A percentile compares a stretch with the other conserved stretches of the same genome.
Evolutionary conservation across 2,113 vertebrate species (phyloP).

Genomic region (Archilochus colubris): DNA sequence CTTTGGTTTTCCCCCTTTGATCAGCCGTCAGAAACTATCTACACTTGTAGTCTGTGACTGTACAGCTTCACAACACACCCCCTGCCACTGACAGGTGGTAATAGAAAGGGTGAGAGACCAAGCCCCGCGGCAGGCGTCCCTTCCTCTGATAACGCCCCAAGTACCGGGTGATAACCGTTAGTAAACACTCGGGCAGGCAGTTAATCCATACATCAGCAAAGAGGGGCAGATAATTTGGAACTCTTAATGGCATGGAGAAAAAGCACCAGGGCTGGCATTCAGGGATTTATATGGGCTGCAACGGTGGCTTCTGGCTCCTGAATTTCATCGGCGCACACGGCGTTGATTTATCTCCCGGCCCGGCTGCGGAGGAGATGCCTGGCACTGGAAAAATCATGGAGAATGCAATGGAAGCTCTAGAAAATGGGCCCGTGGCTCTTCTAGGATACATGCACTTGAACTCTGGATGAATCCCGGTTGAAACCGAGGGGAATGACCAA

Average conservation of each 20-base stretch:
- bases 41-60: slow-evolving; percentile 76
- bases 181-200: slow-evolving; percentile 82
- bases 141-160: slow-evolving; percentile 82
- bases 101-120: slow-evolving; percentile 88
- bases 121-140: slow-evolving; percentile 81
- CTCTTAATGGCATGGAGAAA: slow-evolving; percentile 69
- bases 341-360: slow-evolving; percentile 76
- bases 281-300: slow-evolving; percentile 78
- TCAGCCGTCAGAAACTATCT: slow-evolving; percentile 93
- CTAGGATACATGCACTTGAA: slow-evolving; percentile 59
- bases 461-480: slow-evolving; percentile 57
- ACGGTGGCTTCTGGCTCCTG: slow-evolving; percentile 72
- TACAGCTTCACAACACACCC: slow-evolving; percentile 85
- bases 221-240: slow-evolving; percentile 78
- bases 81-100: slow-evolving; percentile 88
- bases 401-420: neutral
- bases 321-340: slow-evolving; percentile 75
- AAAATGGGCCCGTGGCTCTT: slow-evolving; percentile 14
- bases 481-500: slow-evolving; percentile 23
- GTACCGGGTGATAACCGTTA: slow-evolving; percentile 80
- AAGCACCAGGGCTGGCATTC: slow-evolving; percentile 60
- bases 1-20: slow-evolving; percentile 88
- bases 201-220: slow-evolving; percentile 83
- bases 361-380: slow-evolving; percentile 63
- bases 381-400: slow-evolving; percentile 55